A percentile compares a stretch with the other conserved stretches of the same genome.
phyloP scores from a whole-genome alignment of 2,113 vertebrate genomes.

The Forbesichthys agassizii region DNA sequence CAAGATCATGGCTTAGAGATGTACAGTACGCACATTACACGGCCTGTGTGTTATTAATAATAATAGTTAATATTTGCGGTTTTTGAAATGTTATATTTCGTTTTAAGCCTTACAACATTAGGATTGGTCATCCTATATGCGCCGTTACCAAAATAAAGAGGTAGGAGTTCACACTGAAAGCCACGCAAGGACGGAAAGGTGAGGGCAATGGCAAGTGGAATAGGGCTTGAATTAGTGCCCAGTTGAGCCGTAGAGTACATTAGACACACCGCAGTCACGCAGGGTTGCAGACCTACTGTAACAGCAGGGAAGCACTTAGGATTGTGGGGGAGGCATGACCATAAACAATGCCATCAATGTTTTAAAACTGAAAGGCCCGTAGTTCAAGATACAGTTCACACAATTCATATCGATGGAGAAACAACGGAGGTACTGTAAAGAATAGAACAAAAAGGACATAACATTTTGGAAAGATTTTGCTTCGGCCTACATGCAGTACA shows the following conservation, averaged over 20 bases:
- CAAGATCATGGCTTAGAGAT: neutral
- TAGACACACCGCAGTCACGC: constrained; percentile 32
- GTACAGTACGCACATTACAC: neutral
- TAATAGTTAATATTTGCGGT: neutral
- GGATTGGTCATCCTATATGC: neutral
- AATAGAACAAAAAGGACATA: neutral
- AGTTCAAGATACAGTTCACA: constrained; percentile 11
- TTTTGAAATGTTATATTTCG: neutral
- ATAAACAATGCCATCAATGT: constrained; percentile 41
- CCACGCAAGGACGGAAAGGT: neutral
- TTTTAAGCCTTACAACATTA: neutral
- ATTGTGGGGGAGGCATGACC: constrained; percentile 20
- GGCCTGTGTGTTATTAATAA: neutral
- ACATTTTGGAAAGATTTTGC: neutral
- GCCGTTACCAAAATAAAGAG: neutral
- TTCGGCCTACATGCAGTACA: neutral
- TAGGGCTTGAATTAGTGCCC: constrained; percentile 40
- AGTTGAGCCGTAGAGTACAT: constrained; percentile 41
- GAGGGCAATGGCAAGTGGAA: neutral
- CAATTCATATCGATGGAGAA: neutral
- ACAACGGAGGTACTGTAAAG: too few relatives aligned
- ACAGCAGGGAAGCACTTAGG: constrained; percentile 12
- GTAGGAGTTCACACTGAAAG: constrained; percentile 29
- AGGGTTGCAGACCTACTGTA: constrained; percentile 23
- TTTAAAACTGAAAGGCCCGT: constrained; percentile 21